Evolutionary conservation across 2,113 vertebrate species (phyloP), one percentile per base, ranked within the genome.

Genomic region (Lepisosteus osseus): DNA sequence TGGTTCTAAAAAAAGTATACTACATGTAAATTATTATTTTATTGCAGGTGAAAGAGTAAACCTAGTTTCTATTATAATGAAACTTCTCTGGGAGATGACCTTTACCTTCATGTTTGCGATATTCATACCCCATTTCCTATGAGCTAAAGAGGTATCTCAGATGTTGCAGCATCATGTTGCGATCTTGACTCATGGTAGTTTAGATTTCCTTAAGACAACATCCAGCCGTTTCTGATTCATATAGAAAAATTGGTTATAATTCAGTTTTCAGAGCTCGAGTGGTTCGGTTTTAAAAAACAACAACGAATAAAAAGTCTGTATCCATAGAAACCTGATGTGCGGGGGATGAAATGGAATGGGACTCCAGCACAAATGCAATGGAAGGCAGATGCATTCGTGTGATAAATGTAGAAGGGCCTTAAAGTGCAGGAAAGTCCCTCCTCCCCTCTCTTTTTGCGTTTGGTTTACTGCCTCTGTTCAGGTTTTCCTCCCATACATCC

Each of bases 341-440:
- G 73, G 85, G 81, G 84, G 78, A 84, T 84, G 81, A 89, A 84
- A 87, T 76, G 68, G 72, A 79, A 82, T 81, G 72, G 72, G 76
- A 77, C 72, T 61, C 72, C 69, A 6, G 56, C 41, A 40, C 68
- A 61, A 71, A 79, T 3, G 8, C 54, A 0, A 78, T 84, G 79
- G 75, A 14, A 79, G 75, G 77, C 73, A 82, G 66, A 78, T 76
- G 83, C 57, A 54, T 57, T 41, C 42, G 69, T 29, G 15, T 57
- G 62, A 74, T 63, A 63, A 69, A 68, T 65, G 45, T 51, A 43
- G 41, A 47, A 54, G 1, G 51, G 43, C 79, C 70, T 63, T 66
- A 72, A 78, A 76, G 12, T 56, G 56, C 59, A 63, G 79, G 80
- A 79, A 82, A 75, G 71, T 71, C 78, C 47, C 47, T 9, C 47